phyloP scores from a whole-genome alignment of 2,888 invertebrate species.

The Drosophila rubida region DNA sequence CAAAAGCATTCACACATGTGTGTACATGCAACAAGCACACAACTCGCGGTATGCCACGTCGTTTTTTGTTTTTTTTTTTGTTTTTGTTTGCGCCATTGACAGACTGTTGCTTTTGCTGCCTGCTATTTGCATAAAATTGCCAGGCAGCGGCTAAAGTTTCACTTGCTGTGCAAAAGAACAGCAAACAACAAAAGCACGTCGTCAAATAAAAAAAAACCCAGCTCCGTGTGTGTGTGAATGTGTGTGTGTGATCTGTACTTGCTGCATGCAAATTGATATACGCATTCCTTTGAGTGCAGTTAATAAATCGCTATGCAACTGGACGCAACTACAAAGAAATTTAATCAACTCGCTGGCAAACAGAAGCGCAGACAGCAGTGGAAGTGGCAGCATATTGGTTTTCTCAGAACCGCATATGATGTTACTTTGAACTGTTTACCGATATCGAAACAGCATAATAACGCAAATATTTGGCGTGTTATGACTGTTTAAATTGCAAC shows the following conservation, averaged over 20 bases:
- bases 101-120: conserved; percentile 6
- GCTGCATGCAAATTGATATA: not conserved
- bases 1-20: conserved; percentile 14
- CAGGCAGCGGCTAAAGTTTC: conserved; percentile 21
- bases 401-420: not conserved
- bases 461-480: not conserved
- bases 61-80: not conserved
- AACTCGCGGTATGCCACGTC: conserved; percentile 17
- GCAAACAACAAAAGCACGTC: not conserved
- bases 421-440: too few relatives aligned
- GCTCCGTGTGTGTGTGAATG: too few relatives aligned
- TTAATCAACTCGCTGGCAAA: not conserved
- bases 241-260: conserved; percentile 7
- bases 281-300: conserved; percentile 5
- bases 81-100: not conserved
- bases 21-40: too few relatives aligned
- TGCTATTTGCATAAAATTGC: conserved; percentile 59
- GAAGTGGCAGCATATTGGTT: not conserved
- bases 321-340: conserved; percentile 3
- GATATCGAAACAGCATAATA: too few relatives aligned
- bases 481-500: too few relatives aligned
- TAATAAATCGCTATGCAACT: conserved; percentile 12
- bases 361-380: not conserved
- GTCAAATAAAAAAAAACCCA: not conserved
- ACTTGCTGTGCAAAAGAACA: not conserved